Base-by-base conservation (phyloP, 2,888 invertebrate species). In the Smittia sp. region DNA sequence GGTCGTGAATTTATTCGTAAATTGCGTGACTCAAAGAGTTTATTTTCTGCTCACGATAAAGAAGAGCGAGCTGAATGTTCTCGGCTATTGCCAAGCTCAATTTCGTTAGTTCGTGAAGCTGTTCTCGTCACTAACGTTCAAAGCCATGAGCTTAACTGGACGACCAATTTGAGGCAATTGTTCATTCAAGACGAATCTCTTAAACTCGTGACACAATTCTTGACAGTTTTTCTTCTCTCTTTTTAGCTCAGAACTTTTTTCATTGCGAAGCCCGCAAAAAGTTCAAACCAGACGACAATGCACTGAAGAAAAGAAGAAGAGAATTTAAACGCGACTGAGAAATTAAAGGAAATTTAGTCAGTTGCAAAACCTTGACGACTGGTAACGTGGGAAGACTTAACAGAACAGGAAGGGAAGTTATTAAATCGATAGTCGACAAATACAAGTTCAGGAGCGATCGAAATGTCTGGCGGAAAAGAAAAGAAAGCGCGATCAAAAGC, bases 381-480 rank as follows among this genome's bases (percentile, higher is more conserved):
- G 32, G 32, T 32, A 32, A 32, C 32, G 32, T 32, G 9, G 32
- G 32, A 32, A 32, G 32, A 32, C 32, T 3, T 32, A 3, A 41
- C n/a, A 46, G 20, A 52, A 20, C 13, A 4, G 27, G 22, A 72
- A 25, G n/a, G 7, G 39, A 39, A n/a, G 13, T 72, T 72, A 58
- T 58, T 72, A 11, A 62, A 72, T 72, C 72, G 62, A 72, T 72
- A 72, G n/a, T 62, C 22, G 13, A n/a, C 63, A 13, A 27, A 6
- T 63, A 63, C 9, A 63, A 63, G 15, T 27, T n/a, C 25, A 46
- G 46, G 13, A 13, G 13, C 13, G 13, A 13, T 39, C 39, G 52
- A 75, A 75, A 87, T 87, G 87, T 87, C 87, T 52, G 87, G 87
- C 1, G 87, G 87, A 62, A 85, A 85, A 74, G 84, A 84, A 74